Evolutionary conservation across 2,888 invertebrate genomes (phyloP).

Genomic region (Heliconius ismenius): DNA sequence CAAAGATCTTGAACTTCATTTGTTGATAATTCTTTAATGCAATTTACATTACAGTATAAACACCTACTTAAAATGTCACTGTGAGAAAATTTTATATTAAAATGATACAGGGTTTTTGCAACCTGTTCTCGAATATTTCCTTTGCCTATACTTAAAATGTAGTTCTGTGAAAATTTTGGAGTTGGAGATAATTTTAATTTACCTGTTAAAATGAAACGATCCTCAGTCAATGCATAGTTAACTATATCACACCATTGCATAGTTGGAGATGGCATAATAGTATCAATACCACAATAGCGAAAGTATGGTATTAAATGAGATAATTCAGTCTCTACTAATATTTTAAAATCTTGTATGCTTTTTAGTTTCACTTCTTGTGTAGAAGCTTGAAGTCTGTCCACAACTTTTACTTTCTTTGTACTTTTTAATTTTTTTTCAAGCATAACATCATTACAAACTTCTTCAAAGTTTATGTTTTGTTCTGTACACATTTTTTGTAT

Average conservation of each 20-base stretch:
- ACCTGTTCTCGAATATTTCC: constrained; percentile 84
- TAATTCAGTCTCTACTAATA: constrained; percentile 64
- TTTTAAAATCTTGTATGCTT: constrained; percentile 58
- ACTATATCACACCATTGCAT: constrained; percentile 72
- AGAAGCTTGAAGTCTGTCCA: constrained; percentile 53
- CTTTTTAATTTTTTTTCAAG: constrained; percentile 77
- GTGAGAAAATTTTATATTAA: constrained; percentile 83
- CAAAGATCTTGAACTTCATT: constrained; percentile 62
- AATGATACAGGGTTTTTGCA: constrained; percentile 84
- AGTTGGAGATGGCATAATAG: constrained; percentile 84
- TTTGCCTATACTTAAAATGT: constrained; percentile 81
- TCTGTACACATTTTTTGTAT: constrained; percentile 75
- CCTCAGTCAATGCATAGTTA: constrained; percentile 67
- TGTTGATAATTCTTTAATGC: constrained; percentile 56
- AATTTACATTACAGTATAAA: constrained; percentile 80
- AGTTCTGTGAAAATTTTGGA: constrained; percentile 77
- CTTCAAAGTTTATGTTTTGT: constrained; percentile 83
- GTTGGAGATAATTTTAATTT: constrained; percentile 79
- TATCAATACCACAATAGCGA: constrained; percentile 80
- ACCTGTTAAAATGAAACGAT: constrained; percentile 60
- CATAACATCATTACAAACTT: constrained; percentile 83
- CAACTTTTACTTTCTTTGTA: constrained; percentile 65
- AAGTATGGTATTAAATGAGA: constrained; percentile 63
- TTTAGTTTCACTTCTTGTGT: constrained; percentile 50
- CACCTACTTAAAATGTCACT: constrained; percentile 88